Percentiles rank a stretch among this genome's conserved stretches.
Evolutionary conservation across 2,113 vertebrate genomes (phyloP).

Genomic region (Gymnobelideus leadbeateri): DNA sequence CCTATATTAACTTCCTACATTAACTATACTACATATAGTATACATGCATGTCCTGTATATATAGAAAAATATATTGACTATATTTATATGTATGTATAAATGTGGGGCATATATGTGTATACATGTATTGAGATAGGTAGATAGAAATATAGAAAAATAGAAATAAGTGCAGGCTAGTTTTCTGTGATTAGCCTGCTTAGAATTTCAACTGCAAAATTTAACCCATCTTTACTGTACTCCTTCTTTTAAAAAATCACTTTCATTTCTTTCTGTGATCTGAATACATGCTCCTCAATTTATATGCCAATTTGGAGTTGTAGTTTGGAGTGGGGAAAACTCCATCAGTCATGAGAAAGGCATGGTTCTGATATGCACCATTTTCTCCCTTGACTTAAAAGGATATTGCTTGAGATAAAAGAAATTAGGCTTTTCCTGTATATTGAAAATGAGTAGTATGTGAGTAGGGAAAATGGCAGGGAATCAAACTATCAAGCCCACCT

Average conservation of each 20-base stretch:
- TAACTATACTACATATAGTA: too few relatives aligned
- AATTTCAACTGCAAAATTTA: slow-evolving; percentile 51
- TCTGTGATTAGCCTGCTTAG: slow-evolving; percentile 25
- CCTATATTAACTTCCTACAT: too few relatives aligned
- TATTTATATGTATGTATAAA: not conserved
- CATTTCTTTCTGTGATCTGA: slow-evolving; percentile 56
- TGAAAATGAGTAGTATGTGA: not conserved
- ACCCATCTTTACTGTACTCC: slow-evolving; percentile 37
- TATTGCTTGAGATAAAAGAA: slow-evolving; percentile 54
- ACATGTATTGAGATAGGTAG: not conserved
- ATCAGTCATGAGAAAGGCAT: not conserved
- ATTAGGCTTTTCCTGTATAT: slow-evolving; percentile 14
- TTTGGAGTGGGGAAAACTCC: not conserved
- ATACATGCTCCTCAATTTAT: slow-evolving; percentile 43
- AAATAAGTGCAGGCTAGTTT: not conserved
- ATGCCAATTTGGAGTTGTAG: slow-evolving; percentile 24
- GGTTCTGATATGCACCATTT: slow-evolving; percentile 22
- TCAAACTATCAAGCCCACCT: not conserved
- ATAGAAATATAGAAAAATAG: not conserved
- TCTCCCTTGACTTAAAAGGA: slow-evolving; percentile 40
- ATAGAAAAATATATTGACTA: too few relatives aligned
- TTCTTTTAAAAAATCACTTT: slow-evolving; percentile 42
- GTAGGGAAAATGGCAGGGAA: slow-evolving; percentile 4
- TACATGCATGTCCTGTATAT: too few relatives aligned
- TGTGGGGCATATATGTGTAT: not conserved